Percentiles rank a stretch among this genome's conserved stretches.
phyloP scores from a whole-genome alignment of 2,113 vertebrate genomes.

The Tamias sibiricus region DNA sequence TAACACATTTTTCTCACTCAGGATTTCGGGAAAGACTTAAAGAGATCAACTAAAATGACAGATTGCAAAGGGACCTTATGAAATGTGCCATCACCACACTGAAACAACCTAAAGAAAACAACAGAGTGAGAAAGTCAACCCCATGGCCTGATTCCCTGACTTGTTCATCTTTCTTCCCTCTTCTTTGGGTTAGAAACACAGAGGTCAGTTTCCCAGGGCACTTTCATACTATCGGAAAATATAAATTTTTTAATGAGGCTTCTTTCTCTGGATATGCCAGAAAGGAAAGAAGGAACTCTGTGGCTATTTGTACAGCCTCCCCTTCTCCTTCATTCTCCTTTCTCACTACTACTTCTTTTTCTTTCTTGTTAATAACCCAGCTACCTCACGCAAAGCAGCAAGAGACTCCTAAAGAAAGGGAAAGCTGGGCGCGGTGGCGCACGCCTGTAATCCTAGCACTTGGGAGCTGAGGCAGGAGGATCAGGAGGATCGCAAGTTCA shows the following conservation, averaged over 20 bases:
- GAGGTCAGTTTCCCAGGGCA: not conserved
- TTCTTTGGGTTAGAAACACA: not conserved
- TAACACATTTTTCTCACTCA: not conserved
- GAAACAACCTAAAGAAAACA: slow-evolving; percentile 30
- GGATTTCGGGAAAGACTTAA: not conserved
- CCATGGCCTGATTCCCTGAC: not conserved
- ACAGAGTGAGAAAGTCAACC: not conserved
- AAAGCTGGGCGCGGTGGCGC: no score
- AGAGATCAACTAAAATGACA: slow-evolving; percentile 12
- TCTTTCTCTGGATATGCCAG: not conserved
- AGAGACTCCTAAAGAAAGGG: not conserved
- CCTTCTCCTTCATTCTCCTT: not conserved
- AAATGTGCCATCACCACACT: not conserved
- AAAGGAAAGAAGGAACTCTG: not conserved
- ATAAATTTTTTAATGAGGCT: slow-evolving; percentile 42
- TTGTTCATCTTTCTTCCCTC: not conserved
- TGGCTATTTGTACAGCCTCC: not conserved
- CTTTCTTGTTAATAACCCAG: not conserved
- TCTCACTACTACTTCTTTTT: not conserved
- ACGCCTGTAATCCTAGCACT: no score
- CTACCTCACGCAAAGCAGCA: not conserved
- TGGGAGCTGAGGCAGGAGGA: no score
- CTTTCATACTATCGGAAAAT: slow-evolving; percentile 40
- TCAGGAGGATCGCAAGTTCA: no score
- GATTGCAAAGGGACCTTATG: not conserved